These are phyloP conservation scores for Triplophysa yarkandensis DNA, from an alignment of 2,797 vertebrate species.

Conservation along the genomic window DNA sequence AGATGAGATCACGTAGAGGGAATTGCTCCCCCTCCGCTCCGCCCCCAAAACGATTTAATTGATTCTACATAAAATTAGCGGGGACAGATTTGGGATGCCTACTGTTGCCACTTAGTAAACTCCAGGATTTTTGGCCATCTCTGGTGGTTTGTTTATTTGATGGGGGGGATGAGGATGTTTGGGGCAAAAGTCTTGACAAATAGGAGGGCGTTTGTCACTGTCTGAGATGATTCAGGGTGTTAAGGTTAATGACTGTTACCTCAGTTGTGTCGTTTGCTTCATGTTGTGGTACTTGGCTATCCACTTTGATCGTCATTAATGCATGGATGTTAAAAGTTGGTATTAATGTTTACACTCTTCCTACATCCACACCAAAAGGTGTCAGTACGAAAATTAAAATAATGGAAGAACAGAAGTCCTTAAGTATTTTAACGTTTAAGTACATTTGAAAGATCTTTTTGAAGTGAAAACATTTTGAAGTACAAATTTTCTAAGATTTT, in stretches of 20 bases:
- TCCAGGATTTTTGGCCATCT: conserved; percentile 39
- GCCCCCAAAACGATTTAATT: conserved; percentile 79
- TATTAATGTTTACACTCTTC: background rate
- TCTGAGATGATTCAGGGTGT: conserved; percentile 66
- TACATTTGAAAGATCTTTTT: too few species aligned
- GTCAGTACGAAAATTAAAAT: background rate
- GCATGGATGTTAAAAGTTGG: background rate
- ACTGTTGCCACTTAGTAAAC: conserved; percentile 53
- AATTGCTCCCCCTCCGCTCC: conserved; percentile 66
- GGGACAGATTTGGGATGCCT: conserved; percentile 71
- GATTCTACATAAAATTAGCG: conserved; percentile 84
- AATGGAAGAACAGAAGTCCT: too few species aligned
- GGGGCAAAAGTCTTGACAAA: conserved; percentile 66
- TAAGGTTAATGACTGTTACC: conserved; percentile 79
- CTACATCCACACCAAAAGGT: background rate
- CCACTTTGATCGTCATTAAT: conserved; percentile 65
- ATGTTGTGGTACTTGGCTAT: conserved; percentile 72
- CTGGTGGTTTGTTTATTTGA: conserved; percentile 40
- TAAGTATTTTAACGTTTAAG: too few species aligned
- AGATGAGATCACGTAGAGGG: conserved; percentile 91
- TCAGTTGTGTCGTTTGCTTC: conserved; percentile 76
- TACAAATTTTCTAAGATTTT: too few species aligned
- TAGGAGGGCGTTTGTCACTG: conserved; percentile 78
- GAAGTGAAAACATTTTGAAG: too few species aligned
- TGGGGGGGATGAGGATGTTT: conserved; percentile 36